phyloP scores from a whole-genome alignment of 2,888 invertebrate genomes.

The Napeogenes inachia region DNA sequence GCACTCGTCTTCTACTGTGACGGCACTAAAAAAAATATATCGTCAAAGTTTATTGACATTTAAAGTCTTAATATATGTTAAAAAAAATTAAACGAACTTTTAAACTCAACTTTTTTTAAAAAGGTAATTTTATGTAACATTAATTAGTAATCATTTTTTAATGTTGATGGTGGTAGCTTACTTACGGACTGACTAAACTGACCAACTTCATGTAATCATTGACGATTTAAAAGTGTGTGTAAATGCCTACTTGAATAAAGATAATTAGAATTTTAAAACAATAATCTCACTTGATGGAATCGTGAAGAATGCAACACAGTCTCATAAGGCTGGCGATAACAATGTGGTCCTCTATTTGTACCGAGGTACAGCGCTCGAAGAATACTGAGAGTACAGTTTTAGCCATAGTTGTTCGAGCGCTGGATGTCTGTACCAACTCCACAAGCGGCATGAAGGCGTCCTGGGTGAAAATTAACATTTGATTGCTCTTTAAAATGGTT shows the following conservation, averaged over 20 bases:
- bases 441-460: constrained; percentile 94
- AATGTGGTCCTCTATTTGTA: constrained; percentile 86
- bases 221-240: too few species aligned
- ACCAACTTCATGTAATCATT: too few species aligned
- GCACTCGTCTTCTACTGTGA: constrained; percentile 94
- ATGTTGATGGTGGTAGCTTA: too few species aligned
- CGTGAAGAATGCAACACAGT: constrained; percentile 92
- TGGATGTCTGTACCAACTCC: constrained; percentile 92
- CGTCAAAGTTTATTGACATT: not conserved
- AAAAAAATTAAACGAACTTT: too few species aligned
- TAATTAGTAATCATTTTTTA: too few species aligned
- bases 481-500: too few species aligned
- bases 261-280: not conserved
- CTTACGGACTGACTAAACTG: too few species aligned
- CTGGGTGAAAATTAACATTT: constrained; percentile 55
- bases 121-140: too few species aligned
- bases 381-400: constrained; percentile 86
- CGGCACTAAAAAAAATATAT: constrained; percentile 79
- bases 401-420: constrained; percentile 88
- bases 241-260: too few species aligned
- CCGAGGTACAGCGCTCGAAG: constrained; percentile 68
- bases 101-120: too few species aligned
- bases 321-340: constrained; percentile 93
- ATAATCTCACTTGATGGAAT: constrained; percentile 88
- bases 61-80: too few species aligned